Percentiles rank a stretch among this genome's conserved stretches.
These are phyloP conservation scores for Microcebus murinus DNA, from an alignment of 2,113 vertebrate species.

Conservation along the genomic window DNA sequence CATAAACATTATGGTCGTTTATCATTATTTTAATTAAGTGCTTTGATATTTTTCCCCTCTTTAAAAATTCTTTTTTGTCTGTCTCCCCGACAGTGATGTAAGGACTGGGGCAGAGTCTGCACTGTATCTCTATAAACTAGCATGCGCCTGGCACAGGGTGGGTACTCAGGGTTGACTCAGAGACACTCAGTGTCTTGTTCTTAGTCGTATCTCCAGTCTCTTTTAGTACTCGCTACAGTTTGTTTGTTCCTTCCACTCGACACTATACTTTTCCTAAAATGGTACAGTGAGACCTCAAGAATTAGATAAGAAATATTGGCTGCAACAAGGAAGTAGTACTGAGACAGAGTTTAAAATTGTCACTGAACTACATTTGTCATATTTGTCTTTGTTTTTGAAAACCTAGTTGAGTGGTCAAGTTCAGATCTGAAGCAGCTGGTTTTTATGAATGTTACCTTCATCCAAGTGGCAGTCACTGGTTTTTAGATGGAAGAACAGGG, in stretches of 20 bases:
- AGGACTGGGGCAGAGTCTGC: not conserved
- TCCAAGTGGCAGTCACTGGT: not conserved
- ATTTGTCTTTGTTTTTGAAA: not conserved
- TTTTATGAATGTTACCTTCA: not conserved
- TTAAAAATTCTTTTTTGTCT: not conserved
- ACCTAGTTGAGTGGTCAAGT: not conserved
- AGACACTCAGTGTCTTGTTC: not conserved
- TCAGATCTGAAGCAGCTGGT: not conserved
- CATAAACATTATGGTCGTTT: not conserved
- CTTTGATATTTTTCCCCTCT: not conserved
- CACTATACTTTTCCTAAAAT: not conserved
- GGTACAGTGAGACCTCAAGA: not conserved
- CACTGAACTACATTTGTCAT: not conserved
- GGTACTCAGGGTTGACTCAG: not conserved
- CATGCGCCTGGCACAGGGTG: not conserved
- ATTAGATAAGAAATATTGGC: not conserved
- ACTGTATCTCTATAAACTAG: not conserved
- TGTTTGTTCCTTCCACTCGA: not conserved
- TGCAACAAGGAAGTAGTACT: not conserved
- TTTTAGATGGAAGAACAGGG: not conserved
- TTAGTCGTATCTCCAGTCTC: not conserved
- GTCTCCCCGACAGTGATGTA: not conserved
- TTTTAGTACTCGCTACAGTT: not conserved
- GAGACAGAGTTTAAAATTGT: not conserved
- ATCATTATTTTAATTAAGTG: not conserved